Conservation (phyloP, 2,888 invertebrate species). For the Chesias legatella region DNA sequence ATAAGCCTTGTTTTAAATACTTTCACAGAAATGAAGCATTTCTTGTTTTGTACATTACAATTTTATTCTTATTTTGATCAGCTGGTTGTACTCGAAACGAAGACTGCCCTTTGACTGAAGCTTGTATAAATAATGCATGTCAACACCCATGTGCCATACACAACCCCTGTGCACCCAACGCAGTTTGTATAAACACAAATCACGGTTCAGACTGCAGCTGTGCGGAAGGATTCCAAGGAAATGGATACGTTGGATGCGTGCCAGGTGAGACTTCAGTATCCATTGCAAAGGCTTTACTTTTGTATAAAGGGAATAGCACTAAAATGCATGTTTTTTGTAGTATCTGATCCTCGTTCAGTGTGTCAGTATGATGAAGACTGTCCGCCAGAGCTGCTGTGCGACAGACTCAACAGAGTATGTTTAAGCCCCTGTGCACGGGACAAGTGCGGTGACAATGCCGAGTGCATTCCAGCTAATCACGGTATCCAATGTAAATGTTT, state of each 20-base stretch:
- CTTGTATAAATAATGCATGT: conserved; percentile 91
- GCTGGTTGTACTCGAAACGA: conserved; percentile 92
- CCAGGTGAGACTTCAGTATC: conserved; percentile 80
- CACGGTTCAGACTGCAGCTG: conserved; percentile 93
- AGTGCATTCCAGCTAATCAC: conserved; percentile 88
- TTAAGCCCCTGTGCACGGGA: conserved; percentile 90
- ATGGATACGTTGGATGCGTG: conserved; percentile 90
- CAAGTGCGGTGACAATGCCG: conserved; percentile 90
- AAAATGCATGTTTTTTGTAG: conserved; percentile 35
- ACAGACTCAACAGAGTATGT: conserved; percentile 90
- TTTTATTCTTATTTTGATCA: conserved; percentile 69
- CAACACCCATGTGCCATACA: conserved; percentile 92
- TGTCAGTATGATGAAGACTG: conserved; percentile 96
- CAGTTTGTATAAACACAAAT: conserved; percentile 92
- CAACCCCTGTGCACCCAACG: conserved; percentile 91
- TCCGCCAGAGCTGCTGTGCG: conserved; percentile 91
- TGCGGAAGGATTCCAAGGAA: conserved; percentile 91
- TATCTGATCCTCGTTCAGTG: conserved; percentile 67
- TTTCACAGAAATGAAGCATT: neutral
- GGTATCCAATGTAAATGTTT: conserved; percentile 88
- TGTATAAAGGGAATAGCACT: conserved; percentile 1
- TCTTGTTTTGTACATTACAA: conserved; percentile 32
- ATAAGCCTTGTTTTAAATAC: too few species aligned
- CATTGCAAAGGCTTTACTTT: neutral
- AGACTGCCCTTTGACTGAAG: conserved; percentile 92